Base-by-base conservation (phyloP, 2,888 invertebrate species). In the Rhingia campestris region DNA sequence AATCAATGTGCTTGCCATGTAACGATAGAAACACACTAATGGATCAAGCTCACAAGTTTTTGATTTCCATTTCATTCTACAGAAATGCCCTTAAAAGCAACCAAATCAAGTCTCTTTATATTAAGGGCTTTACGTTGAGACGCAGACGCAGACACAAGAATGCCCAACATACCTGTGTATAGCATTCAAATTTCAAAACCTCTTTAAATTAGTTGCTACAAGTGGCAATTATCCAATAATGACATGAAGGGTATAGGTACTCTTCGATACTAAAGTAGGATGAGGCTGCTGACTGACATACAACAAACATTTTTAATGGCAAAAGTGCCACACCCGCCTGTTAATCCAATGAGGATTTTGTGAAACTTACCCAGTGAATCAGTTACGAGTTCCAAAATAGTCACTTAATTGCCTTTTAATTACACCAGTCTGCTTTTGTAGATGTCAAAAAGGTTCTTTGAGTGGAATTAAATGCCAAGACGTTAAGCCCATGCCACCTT, bases 341-440 rank as follows among this genome's bases (percentile, higher is more conserved):
- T 22, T 45, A 10, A 43, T 10, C 4, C 37, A 6, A 39, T 1
- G n/a, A 14, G 33, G 74, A 58, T 56, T 56, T 61, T 43, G 47
- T 54, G 66, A 79, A 79, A 72, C 66, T 47, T 53, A 72, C 64
- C 64, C 73, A 22, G 59, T 66, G 73, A 73, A 80, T 74, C 67
- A 74, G 67, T 67, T 61, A 63, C 61, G 39, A 80, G 59, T 77
- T 56, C 70, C 49, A 77, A 77, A 77, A 70, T 49, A 73, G 54
- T 63, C 49, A 73, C 53, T 61, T 74, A 69, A 74, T 80, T 80
- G 80, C 61, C 59, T 67, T 80, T 69, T 64, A 74, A 77, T 77
- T 77, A 70, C 63, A 77, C 56, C 67, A 61, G 66, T 63, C 61
- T 33, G 41, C 37, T 74, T 12, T 35, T 61, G 41, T 41, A 69